Base-by-base conservation (phyloP, 2,888 invertebrate species). In the Drosophila hawaiiensis region DNA sequence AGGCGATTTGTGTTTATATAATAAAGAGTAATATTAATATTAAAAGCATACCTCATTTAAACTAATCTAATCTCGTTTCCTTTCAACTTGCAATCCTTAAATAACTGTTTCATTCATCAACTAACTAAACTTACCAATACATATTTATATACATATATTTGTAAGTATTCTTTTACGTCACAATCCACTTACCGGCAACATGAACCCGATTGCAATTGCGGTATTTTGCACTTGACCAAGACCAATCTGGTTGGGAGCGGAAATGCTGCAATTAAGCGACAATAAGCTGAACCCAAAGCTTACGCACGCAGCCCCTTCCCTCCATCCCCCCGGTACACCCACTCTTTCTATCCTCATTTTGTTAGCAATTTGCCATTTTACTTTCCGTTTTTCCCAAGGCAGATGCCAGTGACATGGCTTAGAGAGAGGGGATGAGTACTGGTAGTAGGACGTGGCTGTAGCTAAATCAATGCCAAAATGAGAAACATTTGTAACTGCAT, bases 211-310 rank as follows among this genome's bases (percentile, higher is more conserved):
- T 54, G 68, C 64, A 61, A 29, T 66, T 66, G 53, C 16, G 59
- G 54, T 53, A 50, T 59, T 81, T 59, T 84, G 70, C 85, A 79
- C 76, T 79, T 74, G 77, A 69, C 74, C 83, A 71, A 53, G 50
- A 49, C 54, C 64, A 71, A 68, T 63, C 61, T 59, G 55, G 12
- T 69, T 52, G 62, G 65, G 49, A 47, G 14, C 70, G 91, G 76
- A 86, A 82, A 74, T 83, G 66, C 63, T 59, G 87, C 89, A 89
- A 91, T 89, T 90, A 89, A 88, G 74, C 76, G 79, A 73, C 75
- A 81, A 76, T 90, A 88, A 86, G 84, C 80, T 89, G 89, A 82
- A 82, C 83, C 74, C 66, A 75, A 78, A 76, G 82, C 83, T 53
- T 50, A 56, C 61, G 53, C 64, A 76, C 54, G 55, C 61, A 47